Evolutionary conservation across 2,113 vertebrate genomes (phyloP).

Genomic region (Piaya cayana): DNA sequence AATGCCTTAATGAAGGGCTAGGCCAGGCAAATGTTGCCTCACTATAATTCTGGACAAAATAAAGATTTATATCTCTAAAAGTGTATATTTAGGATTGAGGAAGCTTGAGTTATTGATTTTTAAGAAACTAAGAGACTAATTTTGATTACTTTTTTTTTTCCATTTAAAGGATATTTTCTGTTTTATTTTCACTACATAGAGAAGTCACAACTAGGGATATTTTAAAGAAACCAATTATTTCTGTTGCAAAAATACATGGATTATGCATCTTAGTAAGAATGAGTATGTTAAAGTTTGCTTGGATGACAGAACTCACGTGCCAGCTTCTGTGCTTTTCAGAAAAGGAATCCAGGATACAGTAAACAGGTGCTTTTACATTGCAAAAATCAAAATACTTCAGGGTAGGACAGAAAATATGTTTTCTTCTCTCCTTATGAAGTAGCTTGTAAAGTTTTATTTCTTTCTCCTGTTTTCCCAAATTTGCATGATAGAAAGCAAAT

Average conservation of each 20-base stretch:
- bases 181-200: neutral
- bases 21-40: neutral
- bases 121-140: neutral
- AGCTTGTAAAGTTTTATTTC: neutral
- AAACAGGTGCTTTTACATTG: neutral
- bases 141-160: neutral
- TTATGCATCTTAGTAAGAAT: neutral
- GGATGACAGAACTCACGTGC: neutral
- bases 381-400: neutral
- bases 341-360: neutral
- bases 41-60: neutral
- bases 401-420: neutral
- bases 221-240: neutral
- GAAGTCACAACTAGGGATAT: neutral
- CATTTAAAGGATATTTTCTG: neutral
- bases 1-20: conserved; percentile 11
- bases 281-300: neutral
- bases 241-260: neutral
- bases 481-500: neutral
- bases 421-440: neutral
- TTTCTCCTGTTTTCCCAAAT: neutral
- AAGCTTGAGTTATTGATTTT: neutral
- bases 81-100: conserved; percentile 48
- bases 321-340: neutral
- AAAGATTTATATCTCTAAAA: neutral